These are phyloP conservation scores for Brachionus calyciflorus DNA, from an alignment of 1,140 invertebrate genomes.

Conservation along the genomic window DNA sequence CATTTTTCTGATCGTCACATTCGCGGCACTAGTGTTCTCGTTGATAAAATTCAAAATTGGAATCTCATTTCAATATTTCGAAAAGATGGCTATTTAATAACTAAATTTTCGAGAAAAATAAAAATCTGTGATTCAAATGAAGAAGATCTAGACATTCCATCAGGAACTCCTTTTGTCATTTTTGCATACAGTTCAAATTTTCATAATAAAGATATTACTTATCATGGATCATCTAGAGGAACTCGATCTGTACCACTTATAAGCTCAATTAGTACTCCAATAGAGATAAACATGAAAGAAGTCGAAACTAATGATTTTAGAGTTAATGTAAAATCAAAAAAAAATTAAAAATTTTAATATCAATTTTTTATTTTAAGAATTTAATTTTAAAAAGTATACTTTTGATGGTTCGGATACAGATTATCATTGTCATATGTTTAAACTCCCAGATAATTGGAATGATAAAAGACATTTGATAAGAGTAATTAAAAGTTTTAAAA, in stretches of 20 bases:
- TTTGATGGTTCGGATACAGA: not conserved
- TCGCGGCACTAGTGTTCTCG: not conserved
- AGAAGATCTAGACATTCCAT: not conserved
- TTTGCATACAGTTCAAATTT: slow-evolving; percentile 13
- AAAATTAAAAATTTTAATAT: not conserved
- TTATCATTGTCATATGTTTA: slow-evolving; percentile 39
- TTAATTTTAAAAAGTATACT: slow-evolving; percentile 8
- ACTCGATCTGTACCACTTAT: slow-evolving; percentile 4
- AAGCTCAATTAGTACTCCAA: not conserved
- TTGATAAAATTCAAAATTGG: slow-evolving; percentile 39
- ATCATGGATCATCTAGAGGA: slow-evolving; percentile 26
- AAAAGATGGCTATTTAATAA: slow-evolving; percentile 35
- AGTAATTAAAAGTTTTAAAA: no score
- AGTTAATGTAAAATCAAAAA: slow-evolving; percentile 21
- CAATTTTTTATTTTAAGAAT: no score
- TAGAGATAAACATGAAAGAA: slow-evolving; percentile 17
- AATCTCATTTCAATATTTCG: not conserved
- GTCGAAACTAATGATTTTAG: slow-evolving; percentile 23
- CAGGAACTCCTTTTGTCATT: slow-evolving; percentile 19
- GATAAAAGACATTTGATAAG: slow-evolving; percentile 41
- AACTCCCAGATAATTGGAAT: slow-evolving; percentile 25
- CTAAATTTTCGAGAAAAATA: slow-evolving; percentile 39
- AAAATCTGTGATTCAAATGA: slow-evolving; percentile 7
- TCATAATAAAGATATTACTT: slow-evolving; percentile 6
- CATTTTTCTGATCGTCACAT: slow-evolving; percentile 23